phyloP scores from a whole-genome alignment of 2,113 vertebrate species.

The Sander vitreus region DNA sequence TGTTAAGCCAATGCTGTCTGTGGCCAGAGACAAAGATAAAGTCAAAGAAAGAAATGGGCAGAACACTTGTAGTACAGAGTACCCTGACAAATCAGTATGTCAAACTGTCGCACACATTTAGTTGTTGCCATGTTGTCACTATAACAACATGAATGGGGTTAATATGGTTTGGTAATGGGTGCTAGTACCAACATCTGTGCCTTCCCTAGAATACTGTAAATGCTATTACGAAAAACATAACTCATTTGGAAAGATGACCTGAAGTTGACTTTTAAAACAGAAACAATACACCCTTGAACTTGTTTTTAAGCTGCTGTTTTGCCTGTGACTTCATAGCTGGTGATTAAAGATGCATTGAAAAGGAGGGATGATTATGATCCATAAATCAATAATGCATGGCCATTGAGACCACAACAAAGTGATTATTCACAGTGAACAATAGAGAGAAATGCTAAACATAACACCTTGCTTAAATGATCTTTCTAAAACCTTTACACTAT shows the following conservation, averaged over 20 bases:
- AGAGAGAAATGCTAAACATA: constrained; percentile 61
- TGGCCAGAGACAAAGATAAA: not conserved
- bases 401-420: constrained; percentile 72
- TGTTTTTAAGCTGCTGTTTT: constrained; percentile 41
- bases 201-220: not conserved
- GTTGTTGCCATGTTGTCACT: not conserved
- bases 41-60: not conserved
- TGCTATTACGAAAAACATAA: not conserved
- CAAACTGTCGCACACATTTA: not conserved
- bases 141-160: not conserved
- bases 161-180: not conserved
- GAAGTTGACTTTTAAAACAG: constrained; percentile 22
- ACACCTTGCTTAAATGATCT: constrained; percentile 70
- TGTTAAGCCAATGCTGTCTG: not conserved
- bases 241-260: constrained; percentile 14
- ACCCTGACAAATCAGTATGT: not conserved
- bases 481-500: constrained; percentile 42
- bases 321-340: constrained; percentile 58
- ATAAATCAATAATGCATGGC: constrained; percentile 82
- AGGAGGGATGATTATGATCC: constrained; percentile 73
- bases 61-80: not conserved
- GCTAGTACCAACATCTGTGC: not conserved
- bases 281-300: constrained; percentile 17
- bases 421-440: constrained; percentile 68
- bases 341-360: constrained; percentile 79